Percentiles rank a stretch among this genome's conserved stretches.
Conservation (phyloP, 2,113 vertebrate species). For the Rhabdornis inornatus region DNA sequence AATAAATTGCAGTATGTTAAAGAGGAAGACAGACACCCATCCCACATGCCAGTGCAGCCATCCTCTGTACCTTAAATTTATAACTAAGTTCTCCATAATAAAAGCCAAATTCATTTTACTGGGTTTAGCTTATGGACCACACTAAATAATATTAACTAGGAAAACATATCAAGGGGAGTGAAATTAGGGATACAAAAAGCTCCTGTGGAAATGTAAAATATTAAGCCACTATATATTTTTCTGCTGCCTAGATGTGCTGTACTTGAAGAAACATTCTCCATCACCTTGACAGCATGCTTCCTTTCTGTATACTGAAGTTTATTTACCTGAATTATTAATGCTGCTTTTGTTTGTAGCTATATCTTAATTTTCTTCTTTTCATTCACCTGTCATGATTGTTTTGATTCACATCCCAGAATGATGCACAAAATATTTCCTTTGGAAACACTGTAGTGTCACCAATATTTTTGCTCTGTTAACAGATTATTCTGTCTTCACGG, state of each 20-base stretch:
- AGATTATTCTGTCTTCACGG: conserved; percentile 67
- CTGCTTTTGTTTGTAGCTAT: conserved; percentile 71
- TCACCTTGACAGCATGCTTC: conserved; percentile 71
- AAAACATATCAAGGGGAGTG: conserved; percentile 17
- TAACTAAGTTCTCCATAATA: not conserved
- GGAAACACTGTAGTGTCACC: conserved; percentile 63
- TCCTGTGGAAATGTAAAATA: conserved; percentile 33
- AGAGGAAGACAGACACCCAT: not conserved
- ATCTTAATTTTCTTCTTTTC: conserved; percentile 75
- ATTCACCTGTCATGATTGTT: conserved; percentile 73
- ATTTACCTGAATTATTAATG: conserved; percentile 80
- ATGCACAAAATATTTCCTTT: conserved; percentile 71
- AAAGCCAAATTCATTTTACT: conserved; percentile 18
- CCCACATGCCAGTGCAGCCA: not conserved
- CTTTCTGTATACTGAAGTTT: conserved; percentile 69
- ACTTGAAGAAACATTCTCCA: conserved; percentile 60
- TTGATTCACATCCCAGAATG: conserved; percentile 67
- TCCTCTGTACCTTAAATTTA: not conserved
- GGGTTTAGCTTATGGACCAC: not conserved
- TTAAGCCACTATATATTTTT: conserved; percentile 50
- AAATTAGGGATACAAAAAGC: conserved; percentile 51
- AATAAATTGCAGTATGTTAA: not conserved
- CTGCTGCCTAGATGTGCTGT: conserved; percentile 33
- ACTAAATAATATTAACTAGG: conserved; percentile 34
- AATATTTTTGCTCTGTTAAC: conserved; percentile 69